Percentiles rank a stretch among this genome's conserved stretches.
These are phyloP conservation scores for Ancistrus triradiatus DNA, from an alignment of 2,113 vertebrate genomes.

Conservation along the genomic window DNA sequence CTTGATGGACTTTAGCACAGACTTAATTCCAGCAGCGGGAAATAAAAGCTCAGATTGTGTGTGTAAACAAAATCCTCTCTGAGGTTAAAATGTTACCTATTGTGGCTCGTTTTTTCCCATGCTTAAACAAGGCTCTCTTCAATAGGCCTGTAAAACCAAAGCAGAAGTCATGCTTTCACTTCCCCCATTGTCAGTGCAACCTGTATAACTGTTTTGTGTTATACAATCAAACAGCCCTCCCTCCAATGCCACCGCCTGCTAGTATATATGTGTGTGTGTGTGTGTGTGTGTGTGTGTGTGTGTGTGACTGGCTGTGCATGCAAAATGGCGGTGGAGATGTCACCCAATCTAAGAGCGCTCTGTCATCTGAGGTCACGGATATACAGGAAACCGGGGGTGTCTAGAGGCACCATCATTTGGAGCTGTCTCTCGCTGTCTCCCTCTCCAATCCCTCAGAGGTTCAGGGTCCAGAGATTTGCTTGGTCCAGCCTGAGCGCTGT, in stretches of 20 bases:
- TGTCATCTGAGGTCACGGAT: constrained; percentile 30
- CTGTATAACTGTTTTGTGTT: constrained; percentile 28
- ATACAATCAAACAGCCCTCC: constrained; percentile 13
- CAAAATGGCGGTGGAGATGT: constrained; percentile 14
- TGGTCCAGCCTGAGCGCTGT: constrained; percentile 7
- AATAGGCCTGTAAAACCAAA: constrained; percentile 6
- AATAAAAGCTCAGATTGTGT: background rate
- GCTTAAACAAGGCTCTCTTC: constrained; percentile 4
- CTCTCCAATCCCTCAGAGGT: constrained; percentile 8
- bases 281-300: constrained; percentile 3
- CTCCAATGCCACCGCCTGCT: constrained; percentile 16
- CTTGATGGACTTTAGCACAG: no score
- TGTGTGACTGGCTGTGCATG: constrained; percentile 18
- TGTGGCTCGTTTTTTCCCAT: constrained; percentile 16
- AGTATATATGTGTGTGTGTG: constrained; percentile 8
- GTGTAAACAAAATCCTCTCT: constrained; percentile 14
- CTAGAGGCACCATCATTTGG: constrained; percentile 17
- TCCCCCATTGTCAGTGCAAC: background rate
- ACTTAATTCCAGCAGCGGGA: no score
- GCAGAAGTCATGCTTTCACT: constrained; percentile 30
- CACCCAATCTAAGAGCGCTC: constrained; percentile 21
- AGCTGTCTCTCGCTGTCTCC: background rate
- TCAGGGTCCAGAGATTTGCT: background rate
- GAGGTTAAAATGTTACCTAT: constrained; percentile 10
- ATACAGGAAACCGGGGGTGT: constrained; percentile 26